Percentiles rank a stretch among this genome's conserved stretches.
Conservation (phyloP, 2,113 vertebrate genomes). For the Delphinus delphis region DNA sequence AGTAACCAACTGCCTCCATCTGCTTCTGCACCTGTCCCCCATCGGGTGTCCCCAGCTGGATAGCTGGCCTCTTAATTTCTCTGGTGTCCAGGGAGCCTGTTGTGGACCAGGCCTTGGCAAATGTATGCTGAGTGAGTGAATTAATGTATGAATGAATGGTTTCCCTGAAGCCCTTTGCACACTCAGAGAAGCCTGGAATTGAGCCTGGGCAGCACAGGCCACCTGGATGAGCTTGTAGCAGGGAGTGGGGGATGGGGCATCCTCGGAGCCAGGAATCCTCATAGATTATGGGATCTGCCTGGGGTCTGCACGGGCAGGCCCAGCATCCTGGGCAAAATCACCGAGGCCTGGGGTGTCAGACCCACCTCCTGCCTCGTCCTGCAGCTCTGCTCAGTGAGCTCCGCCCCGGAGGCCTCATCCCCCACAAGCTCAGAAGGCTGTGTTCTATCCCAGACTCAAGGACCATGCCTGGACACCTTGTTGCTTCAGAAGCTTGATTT, state of each 20-base stretch:
- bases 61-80: not conserved
- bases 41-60: not conserved
- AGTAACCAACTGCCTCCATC: not conserved
- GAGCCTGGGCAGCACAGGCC: not conserved
- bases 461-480: not conserved
- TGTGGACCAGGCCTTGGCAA: not conserved
- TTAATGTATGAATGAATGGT: not conserved
- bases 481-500: conserved; percentile 49
- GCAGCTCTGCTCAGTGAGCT: accelerated
- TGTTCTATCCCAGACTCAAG: not conserved
- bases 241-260: accelerated
- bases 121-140: not conserved
- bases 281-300: accelerated
- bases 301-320: not conserved
- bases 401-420: accelerated
- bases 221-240: not conserved
- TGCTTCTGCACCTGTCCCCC: not conserved
- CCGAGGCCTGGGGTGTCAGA: not conserved
- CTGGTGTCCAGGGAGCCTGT: no score
- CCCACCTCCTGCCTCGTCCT: not conserved
- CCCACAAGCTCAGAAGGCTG: not conserved
- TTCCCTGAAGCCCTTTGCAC: not conserved
- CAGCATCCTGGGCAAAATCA: not conserved
- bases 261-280: not conserved
- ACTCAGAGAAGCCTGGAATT: not conserved